Evolutionary conservation across 2,888 invertebrate genomes (phyloP), one percentile per base, ranked within the genome.

Genomic region (Epistrophe grossulariae): DNA sequence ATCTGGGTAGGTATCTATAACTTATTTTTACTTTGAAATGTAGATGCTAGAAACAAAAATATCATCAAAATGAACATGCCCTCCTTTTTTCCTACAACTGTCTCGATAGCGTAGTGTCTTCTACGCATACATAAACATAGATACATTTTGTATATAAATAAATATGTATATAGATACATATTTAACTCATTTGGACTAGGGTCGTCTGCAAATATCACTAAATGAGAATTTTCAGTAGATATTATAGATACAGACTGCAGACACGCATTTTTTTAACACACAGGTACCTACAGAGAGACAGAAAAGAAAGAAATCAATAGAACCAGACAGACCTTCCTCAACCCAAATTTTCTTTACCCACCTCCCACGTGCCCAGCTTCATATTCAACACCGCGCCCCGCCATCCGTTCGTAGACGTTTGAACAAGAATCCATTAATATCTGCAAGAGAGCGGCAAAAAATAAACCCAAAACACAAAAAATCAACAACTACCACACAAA

Each of bases 301-400:
- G 9, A 62, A 62, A 24, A 5, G 50, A 64, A 62, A 48, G 10
- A 62, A 78, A 87, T 87, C 85, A 79, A 87, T 87, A 76, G 79
- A 71, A 87, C 82, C 85, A 87, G 85, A 87, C 85, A 87, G 85
- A 87, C 85, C 85, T 87, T 87, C 85, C 85, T 87, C 85, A 87
- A 87, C 85, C 82, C 85, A 87, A 82, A 87, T 79, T 79, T 82
- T 59, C 70, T 82, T 87, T 66, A 66, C 71, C 85, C 82, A 79
- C 82, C 85, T 74, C 79, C 82, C 57, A 52, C 73, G 68, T 62
- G 43, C 40, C 24, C 15, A 15, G 68, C 45, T 48, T 17, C 10
- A 38, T 40, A 24, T 5, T 15, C 28, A 13, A 48, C 35, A 15
- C 40, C 57, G 40, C 13, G 59, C 70, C 24, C 19, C 72, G 28